Percentiles rank a stretch among this genome's conserved stretches.
Conservation (phyloP, 64 coral and sea anemone species). For the Actinia equina region DNA sequence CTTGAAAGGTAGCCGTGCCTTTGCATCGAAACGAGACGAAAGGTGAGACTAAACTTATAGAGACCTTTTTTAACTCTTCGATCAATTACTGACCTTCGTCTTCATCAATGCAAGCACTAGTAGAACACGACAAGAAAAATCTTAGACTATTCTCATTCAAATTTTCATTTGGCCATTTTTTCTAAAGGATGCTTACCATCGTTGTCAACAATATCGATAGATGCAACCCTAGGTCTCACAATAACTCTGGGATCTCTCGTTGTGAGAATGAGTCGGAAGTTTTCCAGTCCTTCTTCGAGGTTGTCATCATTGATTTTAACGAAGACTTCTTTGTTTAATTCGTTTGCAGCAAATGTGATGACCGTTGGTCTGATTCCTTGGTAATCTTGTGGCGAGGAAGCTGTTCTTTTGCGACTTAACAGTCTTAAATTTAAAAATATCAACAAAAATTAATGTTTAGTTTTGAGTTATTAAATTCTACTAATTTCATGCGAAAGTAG, state of each 20-base stretch:
- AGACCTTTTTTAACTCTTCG: too few species aligned
- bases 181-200: not conserved
- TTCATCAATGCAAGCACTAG: too few species aligned
- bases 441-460: too few species aligned
- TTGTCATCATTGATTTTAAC: not conserved
- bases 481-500: too few species aligned
- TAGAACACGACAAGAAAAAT: too few species aligned
- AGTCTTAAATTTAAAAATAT: not conserved
- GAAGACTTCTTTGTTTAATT: not conserved
- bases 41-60: too few species aligned
- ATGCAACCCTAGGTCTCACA: not conserved
- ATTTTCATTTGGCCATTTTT: too few species aligned
- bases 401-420: not conserved
- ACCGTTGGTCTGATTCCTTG: not conserved
- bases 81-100: too few species aligned
- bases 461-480: too few species aligned
- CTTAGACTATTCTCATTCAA: not conserved
- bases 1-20: too few species aligned
- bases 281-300: not conserved
- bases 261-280: not conserved
- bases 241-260: not conserved
- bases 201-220: not conserved
- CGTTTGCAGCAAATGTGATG: not conserved
- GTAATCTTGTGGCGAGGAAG: not conserved
- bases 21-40: too few species aligned